Conservation (phyloP, 2,888 invertebrate genomes). For the Digitonthophagus gazella region DNA sequence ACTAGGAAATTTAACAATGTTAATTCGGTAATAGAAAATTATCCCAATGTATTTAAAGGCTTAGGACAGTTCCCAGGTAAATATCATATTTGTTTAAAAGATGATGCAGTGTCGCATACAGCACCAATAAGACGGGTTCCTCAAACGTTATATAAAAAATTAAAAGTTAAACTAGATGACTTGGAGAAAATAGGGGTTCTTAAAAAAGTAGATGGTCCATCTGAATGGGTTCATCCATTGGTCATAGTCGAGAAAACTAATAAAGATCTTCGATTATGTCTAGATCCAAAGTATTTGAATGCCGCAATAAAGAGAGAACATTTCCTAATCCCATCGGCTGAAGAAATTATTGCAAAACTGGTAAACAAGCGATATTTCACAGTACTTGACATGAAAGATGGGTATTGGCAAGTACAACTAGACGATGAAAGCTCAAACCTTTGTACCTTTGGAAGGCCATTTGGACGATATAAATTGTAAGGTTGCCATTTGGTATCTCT, state of each 20-base stretch:
- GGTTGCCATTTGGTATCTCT: neutral
- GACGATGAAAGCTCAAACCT: neutral
- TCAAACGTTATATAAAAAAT: conserved; percentile 2
- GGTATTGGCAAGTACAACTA: conserved; percentile 1
- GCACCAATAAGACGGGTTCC: neutral
- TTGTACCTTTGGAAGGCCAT: conserved; percentile 1
- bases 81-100: neutral
- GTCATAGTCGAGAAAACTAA: conserved; percentile 18
- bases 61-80: neutral
- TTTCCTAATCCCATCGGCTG: neutral
- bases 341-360: conserved; percentile 3
- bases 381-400: conserved; percentile 8
- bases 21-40: neutral
- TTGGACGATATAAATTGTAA: conserved; percentile 1
- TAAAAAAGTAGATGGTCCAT: neutral
- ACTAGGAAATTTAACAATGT: neutral
- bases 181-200: neutral
- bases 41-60: neutral
- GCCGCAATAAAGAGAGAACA: neutral
- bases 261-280: conserved; percentile 12
- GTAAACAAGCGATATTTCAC: neutral
- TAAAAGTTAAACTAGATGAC: neutral
- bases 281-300: conserved; percentile 18
- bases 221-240: neutral
- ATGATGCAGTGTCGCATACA: neutral